Conservation (phyloP, 2,113 vertebrate genomes). For the Hippocampus guttulatus region DNA sequence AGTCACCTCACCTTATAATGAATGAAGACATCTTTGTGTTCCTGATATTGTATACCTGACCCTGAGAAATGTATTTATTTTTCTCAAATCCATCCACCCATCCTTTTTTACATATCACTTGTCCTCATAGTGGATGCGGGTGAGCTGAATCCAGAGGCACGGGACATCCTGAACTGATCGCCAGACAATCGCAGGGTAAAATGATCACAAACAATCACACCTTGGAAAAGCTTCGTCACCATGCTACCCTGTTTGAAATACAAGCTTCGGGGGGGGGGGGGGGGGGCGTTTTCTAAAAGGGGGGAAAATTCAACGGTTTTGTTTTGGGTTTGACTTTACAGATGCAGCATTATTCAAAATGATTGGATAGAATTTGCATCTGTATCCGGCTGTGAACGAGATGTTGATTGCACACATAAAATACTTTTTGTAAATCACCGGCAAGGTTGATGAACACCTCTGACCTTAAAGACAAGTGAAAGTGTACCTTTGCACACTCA, state of each 20-base stretch:
- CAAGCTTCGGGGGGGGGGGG: too few relatives aligned
- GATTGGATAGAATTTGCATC: background rate
- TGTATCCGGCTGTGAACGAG: background rate
- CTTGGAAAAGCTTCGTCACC: too few relatives aligned
- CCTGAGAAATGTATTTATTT: background rate
- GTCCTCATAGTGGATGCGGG: too few relatives aligned
- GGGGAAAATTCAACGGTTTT: background rate
- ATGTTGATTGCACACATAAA: background rate
- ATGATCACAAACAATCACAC: background rate
- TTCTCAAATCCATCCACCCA: too few relatives aligned
- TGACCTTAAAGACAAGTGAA: conserved; percentile 1
- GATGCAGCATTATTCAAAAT: background rate
- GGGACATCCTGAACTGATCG: background rate
- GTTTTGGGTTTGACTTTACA: background rate
- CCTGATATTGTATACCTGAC: background rate
- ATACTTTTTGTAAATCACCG: background rate
- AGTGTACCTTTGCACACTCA: background rate
- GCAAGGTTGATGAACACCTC: background rate
- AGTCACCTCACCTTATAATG: background rate
- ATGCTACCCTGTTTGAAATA: too few relatives aligned
- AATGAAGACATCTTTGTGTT: background rate
- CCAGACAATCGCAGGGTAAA: background rate
- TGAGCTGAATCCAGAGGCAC: too few relatives aligned
- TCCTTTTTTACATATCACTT: too few relatives aligned
- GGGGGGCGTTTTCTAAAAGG: too few relatives aligned